Base-by-base conservation (phyloP, 1,140 invertebrate species). In the Drosophila repleta region DNA sequence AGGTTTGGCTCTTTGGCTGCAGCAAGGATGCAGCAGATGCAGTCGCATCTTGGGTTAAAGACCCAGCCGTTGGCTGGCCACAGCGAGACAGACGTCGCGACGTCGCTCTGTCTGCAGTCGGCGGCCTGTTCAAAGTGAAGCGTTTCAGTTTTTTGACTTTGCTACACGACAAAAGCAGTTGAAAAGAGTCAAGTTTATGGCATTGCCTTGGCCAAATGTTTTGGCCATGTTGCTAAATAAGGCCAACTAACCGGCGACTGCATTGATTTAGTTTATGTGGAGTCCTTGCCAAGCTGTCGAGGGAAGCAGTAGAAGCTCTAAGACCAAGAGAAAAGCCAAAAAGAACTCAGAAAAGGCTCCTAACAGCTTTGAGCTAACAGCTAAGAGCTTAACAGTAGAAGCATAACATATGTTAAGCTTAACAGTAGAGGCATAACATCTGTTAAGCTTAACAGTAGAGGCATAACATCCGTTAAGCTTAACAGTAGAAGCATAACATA, bases 31-130 rank as follows among this genome's bases (percentile, higher is more conserved):
- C 66, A 15, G 29, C 17, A 65, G 69, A 74, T 35, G 29, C 17
- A 63, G 21, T 48, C 21, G 37, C 63, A 60, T 66, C 43, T 55
- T 66, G 58, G 78, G 77, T 80, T 81, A 68, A 81, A 74, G 78
- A 81, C 79, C 79, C 74, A 80, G 32, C 32, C 32, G 32, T 10
- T 35, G 32, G 32, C 32, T 35, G 32, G 10, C 10, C 32, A 11
- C 32, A 56, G 18, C 53, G 58, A 61, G 60, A 49, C 53, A 52
- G 76, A 17, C 39, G 39, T 69, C 68, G 79, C 68, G 79, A 60
- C 79, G 80, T 84, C 80, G 60, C 57, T 48, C 32, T 76, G 80
- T 79, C 80, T 79, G 80, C 65, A 66, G 81, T 67, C 82, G 81
- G 74, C 81, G 81, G 82, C 49, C 52, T 74, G 69, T 84, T 84